Base-by-base conservation (phyloP, 2,113 vertebrate species). In the Orthonyx spaldingii region DNA sequence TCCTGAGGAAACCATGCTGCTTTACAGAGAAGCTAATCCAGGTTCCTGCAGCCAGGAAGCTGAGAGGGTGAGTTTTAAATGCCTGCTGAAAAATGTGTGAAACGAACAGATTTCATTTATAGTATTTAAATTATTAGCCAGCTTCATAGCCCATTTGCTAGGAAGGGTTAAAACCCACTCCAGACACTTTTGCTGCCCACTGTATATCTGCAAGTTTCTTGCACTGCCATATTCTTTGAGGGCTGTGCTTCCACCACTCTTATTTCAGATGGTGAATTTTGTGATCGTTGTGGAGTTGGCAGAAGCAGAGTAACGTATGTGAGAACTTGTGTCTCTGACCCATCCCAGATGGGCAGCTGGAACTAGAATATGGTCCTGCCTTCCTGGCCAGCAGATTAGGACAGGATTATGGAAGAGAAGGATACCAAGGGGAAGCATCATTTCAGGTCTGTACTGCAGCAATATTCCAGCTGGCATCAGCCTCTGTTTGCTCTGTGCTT, bases 351-450 rank as follows among this genome's bases (percentile, higher is more conserved):
- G 46, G 74, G 46, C 77, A 96, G 75, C 57, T 87, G 93, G 42
- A 83, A 59, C 39, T 92, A 44, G 83, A 13, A 66, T 53, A 22
- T 21, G 42, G 63, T 74, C 35, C 87, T 83, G 55, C 63, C 65
- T 83, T 76, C 61, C 75, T 69, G 56, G 85, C 93, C 82, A 95
- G 71, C 35, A 90, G 87, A 91, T 95, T 95, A 86, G 85, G 55
- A 47, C 81, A 84, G 82, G 75, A 95, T 96, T 92, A 74, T 42
- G 66, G 42, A 90, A 65, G 89, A 85, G 72, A 65, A 55, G n/a
- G 42, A 83, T 50, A 94, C 63, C 63, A 70, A 74, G 23, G 52
- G 75, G 47, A 44, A 57, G 65, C 78, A 63, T 76, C 47, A 52
- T 55, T 94, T 80, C 63, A n/a, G 24, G 56, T 60, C 78, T 57